Evolutionary conservation across 2,113 vertebrate species (phyloP), one percentile per base, ranked within the genome.

Genomic region (Uria lomvia): DNA sequence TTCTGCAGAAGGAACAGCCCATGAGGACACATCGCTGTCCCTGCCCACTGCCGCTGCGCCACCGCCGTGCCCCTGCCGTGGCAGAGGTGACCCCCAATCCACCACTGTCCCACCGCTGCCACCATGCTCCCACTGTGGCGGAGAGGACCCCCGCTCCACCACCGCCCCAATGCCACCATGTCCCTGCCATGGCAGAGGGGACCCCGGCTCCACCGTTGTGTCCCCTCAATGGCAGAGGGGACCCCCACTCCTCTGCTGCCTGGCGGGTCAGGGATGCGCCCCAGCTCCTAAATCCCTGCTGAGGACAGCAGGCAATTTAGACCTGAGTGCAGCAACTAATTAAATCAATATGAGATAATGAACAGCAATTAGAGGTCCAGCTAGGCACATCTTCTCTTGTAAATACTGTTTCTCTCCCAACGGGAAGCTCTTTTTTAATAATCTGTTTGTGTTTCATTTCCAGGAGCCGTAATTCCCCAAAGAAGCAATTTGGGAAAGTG

Each of bases 271-370:
- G 60, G 92, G 86, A 90, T 52, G 82, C n/a, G 71, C 96, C 97
- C 96, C 70, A 59, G 96, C 74, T 79, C 89, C 97, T 68, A 70
- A 96, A 94, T 97, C 98, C 98, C 98, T 88, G 98, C 98, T 98
- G 98, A 98, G 98, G 98, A 98, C 98, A 98, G 98, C 98, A 98
- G 98, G 98, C 98, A 98, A 99, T 98, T 98, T 98, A 98, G 98
- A 98, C 98, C 98, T 96, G 98, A 98, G 98, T 98, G 97, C 98
- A 98, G 98, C 98, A 98, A 98, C 98, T 99, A 99, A 99, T 99
- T 99, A 99, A 99, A 99, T 99, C 99, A 99, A 99, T 99, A 99
- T 98, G 98, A 99, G 99, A 99, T 99, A 99, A 99, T 99, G 99
- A 99, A 99, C 98, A 98, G 98, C 99, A 99, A 99, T 99, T 99